phyloP scores from a whole-genome alignment of 2,113 vertebrate species.

The Etheostoma spectabile region DNA sequence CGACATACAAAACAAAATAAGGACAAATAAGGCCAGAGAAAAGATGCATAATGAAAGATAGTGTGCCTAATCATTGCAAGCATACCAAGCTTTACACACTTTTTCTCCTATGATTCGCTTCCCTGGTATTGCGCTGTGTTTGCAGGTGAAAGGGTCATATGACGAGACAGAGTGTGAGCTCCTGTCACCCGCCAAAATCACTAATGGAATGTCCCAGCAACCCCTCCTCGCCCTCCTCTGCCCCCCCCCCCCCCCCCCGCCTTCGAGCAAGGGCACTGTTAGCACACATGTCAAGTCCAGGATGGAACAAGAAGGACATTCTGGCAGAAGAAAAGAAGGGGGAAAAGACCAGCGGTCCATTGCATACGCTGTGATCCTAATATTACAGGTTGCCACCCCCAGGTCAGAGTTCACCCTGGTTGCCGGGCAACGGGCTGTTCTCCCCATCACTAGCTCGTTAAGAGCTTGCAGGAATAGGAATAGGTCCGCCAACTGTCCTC shows the following conservation, averaged over 20 bases:
- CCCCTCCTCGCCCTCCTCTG: constrained; percentile 47
- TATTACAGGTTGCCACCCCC: constrained; percentile 83
- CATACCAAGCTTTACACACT: constrained; percentile 26
- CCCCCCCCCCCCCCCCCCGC: too few relatives aligned
- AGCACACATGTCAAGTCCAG: constrained; percentile 76
- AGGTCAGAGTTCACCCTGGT: constrained; percentile 76
- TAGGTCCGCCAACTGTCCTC: constrained; percentile 83
- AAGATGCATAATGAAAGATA: neutral
- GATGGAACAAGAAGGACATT: constrained; percentile 80
- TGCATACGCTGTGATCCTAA: constrained; percentile 84
- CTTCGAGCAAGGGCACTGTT: constrained; percentile 79
- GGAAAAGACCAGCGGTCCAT: constrained; percentile 57
- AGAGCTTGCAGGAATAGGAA: constrained; percentile 78
- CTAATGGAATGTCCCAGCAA: constrained; percentile 69
- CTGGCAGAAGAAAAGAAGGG: constrained; percentile 71
- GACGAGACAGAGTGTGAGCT: constrained; percentile 48
- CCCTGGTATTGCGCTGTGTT: constrained; percentile 42
- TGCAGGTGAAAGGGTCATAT: constrained; percentile 59
- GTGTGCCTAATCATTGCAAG: constrained; percentile 30
- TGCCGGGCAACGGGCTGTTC: constrained; percentile 75
- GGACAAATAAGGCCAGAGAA: neutral
- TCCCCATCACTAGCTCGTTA: constrained; percentile 83
- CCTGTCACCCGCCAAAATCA: constrained; percentile 75
- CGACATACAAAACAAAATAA: neutral
- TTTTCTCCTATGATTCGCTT: constrained; percentile 65